These are phyloP conservation scores for Thaumetopoea pityocampa DNA, from an alignment of 1,140 invertebrate genomes.

Conservation along the genomic window DNA sequence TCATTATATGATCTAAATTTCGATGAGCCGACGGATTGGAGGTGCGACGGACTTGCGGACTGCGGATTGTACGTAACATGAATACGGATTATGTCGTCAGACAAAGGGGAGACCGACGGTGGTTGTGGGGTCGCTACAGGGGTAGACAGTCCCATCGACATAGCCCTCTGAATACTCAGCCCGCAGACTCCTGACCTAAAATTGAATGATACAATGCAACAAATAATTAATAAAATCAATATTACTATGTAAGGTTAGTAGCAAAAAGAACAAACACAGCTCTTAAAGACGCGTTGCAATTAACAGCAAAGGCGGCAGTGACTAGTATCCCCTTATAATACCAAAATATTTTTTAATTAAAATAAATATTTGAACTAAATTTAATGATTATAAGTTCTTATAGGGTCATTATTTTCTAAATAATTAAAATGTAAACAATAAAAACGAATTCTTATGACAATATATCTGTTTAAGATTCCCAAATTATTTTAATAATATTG, in stretches of 20 bases:
- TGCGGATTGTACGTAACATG: constrained; percentile 82
- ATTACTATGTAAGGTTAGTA: background rate
- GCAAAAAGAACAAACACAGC: too few relatives aligned
- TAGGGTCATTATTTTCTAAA: too few relatives aligned
- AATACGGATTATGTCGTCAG: constrained; percentile 83
- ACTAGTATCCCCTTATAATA: too few relatives aligned
- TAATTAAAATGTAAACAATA: too few relatives aligned
- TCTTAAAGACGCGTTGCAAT: too few relatives aligned
- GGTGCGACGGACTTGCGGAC: constrained; percentile 73
- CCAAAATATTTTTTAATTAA: too few relatives aligned
- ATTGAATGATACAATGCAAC: constrained; percentile 6
- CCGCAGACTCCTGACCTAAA: constrained; percentile 69
- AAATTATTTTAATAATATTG: too few relatives aligned
- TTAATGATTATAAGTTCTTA: too few relatives aligned
- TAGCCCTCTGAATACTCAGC: constrained; percentile 65
- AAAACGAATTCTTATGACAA: too few relatives aligned
- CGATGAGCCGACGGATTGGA: constrained; percentile 52
- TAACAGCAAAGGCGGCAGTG: too few relatives aligned
- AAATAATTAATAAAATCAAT: background rate
- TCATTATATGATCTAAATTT: constrained; percentile 44
- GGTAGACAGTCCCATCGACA: constrained; percentile 77
- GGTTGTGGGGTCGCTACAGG: constrained; percentile 79
- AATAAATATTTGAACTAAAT: too few relatives aligned
- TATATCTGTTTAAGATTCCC: too few relatives aligned
- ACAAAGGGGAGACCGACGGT: constrained; percentile 69